Conservation (phyloP, 2,797 vertebrate species). For the Rousettus madagascariensis region DNA sequence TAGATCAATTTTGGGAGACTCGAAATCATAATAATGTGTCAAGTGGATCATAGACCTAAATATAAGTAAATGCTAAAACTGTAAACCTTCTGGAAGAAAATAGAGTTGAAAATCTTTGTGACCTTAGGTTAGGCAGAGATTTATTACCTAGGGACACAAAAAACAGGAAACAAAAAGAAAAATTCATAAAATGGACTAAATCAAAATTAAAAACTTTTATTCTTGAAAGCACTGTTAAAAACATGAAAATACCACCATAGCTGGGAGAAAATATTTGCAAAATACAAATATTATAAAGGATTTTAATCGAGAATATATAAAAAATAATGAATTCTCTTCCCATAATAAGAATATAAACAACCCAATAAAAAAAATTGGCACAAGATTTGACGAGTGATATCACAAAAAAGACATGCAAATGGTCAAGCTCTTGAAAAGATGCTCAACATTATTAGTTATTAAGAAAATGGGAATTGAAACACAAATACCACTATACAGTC, state of each 20-base stretch:
- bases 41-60: background rate
- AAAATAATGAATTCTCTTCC: background rate
- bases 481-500: background rate
- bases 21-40: constrained; percentile 5
- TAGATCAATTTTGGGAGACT: constrained; percentile 8
- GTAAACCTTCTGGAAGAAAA: background rate
- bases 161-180: background rate
- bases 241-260: background rate
- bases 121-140: background rate
- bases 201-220: background rate
- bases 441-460: background rate
- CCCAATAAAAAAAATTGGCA: background rate
- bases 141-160: constrained; percentile 16
- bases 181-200: background rate
- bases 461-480: constrained; percentile 14
- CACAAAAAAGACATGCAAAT: background rate
- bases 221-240: constrained; percentile 28
- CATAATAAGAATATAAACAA: background rate
- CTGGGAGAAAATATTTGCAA: background rate
- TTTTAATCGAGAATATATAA: background rate
- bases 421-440: background rate
- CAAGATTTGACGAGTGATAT: background rate
- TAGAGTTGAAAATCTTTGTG: background rate
- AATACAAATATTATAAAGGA: background rate
- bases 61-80: background rate